Evolutionary conservation across 1,140 invertebrate genomes (phyloP).

Genomic region (Zaprionus vittiger): DNA sequence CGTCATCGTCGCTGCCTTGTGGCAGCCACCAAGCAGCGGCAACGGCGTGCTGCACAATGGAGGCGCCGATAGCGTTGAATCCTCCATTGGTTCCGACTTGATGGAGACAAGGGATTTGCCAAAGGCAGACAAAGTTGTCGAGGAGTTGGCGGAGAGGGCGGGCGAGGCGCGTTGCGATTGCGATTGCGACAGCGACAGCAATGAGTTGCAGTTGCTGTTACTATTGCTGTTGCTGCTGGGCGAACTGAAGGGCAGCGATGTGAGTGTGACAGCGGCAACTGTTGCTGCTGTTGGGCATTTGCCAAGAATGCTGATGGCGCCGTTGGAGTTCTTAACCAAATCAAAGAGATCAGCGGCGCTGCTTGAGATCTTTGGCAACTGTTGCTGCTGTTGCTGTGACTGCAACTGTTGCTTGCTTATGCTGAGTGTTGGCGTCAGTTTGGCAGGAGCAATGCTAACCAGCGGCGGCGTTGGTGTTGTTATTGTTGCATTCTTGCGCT

Average conservation of each 20-base stretch:
- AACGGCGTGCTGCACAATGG: constrained; percentile 37
- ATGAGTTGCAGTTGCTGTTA: constrained; percentile 33
- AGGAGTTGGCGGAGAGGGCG: constrained; percentile 61
- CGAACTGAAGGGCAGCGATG: constrained; percentile 61
- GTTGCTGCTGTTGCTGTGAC: constrained; percentile 26
- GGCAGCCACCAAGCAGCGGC: not conserved
- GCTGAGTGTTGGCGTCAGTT: constrained; percentile 68
- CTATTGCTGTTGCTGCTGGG: constrained; percentile 64
- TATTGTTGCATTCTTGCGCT: constrained; percentile 50
- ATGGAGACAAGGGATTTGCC: constrained; percentile 56
- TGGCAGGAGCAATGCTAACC: constrained; percentile 45
- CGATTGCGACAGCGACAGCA: not conserved
- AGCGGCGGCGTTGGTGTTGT: constrained; percentile 5
- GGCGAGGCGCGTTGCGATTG: constrained; percentile 53
- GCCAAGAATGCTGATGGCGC: constrained; percentile 70
- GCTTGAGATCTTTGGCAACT: constrained; percentile 37
- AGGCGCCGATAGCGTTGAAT: constrained; percentile 16
- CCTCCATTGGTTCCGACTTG: constrained; percentile 63
- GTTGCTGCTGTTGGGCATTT: constrained; percentile 21
- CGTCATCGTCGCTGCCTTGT: constrained; percentile 13
- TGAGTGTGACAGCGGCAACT: constrained; percentile 20
- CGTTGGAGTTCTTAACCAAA: constrained; percentile 79
- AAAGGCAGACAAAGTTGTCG: constrained; percentile 64
- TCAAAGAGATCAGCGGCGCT: constrained; percentile 78
- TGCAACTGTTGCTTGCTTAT: constrained; percentile 49